These are phyloP conservation scores for Hipparchia sbordonii DNA, from an alignment of 2,888 invertebrate genomes.

Conservation along the genomic window DNA sequence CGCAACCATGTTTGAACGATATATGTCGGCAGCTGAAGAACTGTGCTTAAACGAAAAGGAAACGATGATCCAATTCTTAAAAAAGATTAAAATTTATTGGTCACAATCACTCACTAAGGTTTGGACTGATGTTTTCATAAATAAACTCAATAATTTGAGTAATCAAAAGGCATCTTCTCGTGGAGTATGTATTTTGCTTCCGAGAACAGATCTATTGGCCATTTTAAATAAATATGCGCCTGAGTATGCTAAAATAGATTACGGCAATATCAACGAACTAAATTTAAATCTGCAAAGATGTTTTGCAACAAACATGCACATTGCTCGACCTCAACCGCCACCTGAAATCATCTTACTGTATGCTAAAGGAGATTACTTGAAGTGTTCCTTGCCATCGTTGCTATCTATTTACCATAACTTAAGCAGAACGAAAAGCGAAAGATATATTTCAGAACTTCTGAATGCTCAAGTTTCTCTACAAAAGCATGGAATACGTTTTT, in stretches of 20 bases:
- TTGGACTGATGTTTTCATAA: constrained; percentile 51
- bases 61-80: constrained; percentile 46
- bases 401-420: constrained; percentile 62
- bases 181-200: constrained; percentile 56
- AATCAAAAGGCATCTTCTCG: constrained; percentile 54
- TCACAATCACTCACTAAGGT: constrained; percentile 51
- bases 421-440: constrained; percentile 45
- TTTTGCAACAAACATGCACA: constrained; percentile 67
- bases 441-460: constrained; percentile 52
- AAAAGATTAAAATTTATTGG: constrained; percentile 65
- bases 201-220: constrained; percentile 47
- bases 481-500: constrained; percentile 64
- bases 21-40: constrained; percentile 47
- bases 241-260: constrained; percentile 56
- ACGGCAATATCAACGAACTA: constrained; percentile 55
- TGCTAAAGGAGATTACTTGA: constrained; percentile 66
- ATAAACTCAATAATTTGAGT: constrained; percentile 46
- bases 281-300: constrained; percentile 56
- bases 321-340: constrained; percentile 61
- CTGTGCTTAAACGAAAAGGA: constrained; percentile 48
- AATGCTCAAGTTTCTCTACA: constrained; percentile 64
- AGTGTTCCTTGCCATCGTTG: constrained; percentile 63
- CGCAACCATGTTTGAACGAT: constrained; percentile 52
- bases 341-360: constrained; percentile 57
- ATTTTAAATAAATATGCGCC: constrained; percentile 60